Conservation (phyloP, 2,888 invertebrate species). For the Sesamia inferens region DNA sequence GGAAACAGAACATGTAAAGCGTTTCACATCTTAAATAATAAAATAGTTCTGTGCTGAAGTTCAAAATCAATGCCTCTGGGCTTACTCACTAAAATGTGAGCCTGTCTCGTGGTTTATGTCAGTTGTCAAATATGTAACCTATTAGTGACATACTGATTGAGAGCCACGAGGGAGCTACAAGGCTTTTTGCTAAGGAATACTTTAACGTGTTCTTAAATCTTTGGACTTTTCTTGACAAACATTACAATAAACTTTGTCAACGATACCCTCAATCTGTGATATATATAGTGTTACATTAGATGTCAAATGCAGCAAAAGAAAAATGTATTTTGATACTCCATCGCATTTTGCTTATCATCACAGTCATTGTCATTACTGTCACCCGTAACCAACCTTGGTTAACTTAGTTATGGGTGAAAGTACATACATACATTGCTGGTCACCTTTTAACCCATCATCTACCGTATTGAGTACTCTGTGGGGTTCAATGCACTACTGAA, state of each 20-base stretch:
- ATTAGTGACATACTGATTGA: conserved; percentile 54
- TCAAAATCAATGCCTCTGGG: conserved; percentile 41
- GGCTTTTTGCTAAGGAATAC: conserved; percentile 30
- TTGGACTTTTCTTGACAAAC: not conserved
- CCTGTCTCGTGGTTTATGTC: conserved; percentile 48
- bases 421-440: too few species aligned
- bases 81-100: conserved; percentile 44
- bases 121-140: conserved; percentile 56
- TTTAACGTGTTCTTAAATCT: conserved; percentile 6
- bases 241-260: not conserved
- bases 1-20: conserved; percentile 32
- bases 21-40: conserved; percentile 38
- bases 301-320: not conserved
- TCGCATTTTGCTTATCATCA: not conserved
- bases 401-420: too few species aligned
- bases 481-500: conserved; percentile 39
- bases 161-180: conserved; percentile 41
- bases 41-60: conserved; percentile 30
- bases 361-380: not conserved
- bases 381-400: too few species aligned
- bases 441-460: not conserved
- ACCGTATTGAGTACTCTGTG: conserved; percentile 21
- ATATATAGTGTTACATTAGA: not conserved
- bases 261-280: not conserved
- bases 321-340: not conserved